These are phyloP conservation scores for Sabatieria punctata DNA, from an alignment of 2,888 invertebrate genomes.

Conservation along the genomic window DNA sequence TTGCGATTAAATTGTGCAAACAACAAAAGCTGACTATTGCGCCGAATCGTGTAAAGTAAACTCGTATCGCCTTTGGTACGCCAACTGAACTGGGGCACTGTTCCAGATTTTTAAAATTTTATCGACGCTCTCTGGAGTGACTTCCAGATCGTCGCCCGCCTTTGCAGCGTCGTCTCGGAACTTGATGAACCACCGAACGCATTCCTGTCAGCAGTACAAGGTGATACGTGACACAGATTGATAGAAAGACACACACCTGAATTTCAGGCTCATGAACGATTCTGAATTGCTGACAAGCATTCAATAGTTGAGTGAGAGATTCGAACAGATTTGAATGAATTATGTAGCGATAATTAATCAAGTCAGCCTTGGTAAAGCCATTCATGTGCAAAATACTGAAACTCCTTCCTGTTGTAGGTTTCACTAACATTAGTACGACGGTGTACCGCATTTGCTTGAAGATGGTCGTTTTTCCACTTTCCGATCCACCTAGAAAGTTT, in stretches of 20 bases:
- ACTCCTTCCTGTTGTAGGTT: no score
- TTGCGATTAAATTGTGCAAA: no score
- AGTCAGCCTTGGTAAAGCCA: constrained; percentile 16
- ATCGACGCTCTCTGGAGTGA: not conserved
- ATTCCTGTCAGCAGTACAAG: constrained; percentile 13
- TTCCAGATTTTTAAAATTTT: constrained; percentile 18
- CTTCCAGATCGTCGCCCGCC: constrained; percentile 1
- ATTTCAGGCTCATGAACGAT: constrained; percentile 14
- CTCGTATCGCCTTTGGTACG: constrained; percentile 14
- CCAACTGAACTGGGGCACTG: constrained; percentile 12
- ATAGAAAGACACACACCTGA: constrained; percentile 9
- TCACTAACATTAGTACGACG: no score
- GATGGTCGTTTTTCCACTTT: constrained; percentile 19
- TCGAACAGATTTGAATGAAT: constrained; percentile 17
- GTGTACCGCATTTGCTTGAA: constrained; percentile 22
- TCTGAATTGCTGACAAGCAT: constrained; percentile 12
- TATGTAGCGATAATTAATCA: constrained; percentile 13
- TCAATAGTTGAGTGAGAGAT: constrained; percentile 14
- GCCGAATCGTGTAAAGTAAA: constrained; percentile 16
- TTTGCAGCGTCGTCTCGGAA: constrained; percentile 12
- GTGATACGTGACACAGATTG: not conserved
- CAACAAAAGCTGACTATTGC: constrained; percentile 19
- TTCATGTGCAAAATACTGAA: constrained; percentile 18
- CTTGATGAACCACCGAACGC: constrained; percentile 14
- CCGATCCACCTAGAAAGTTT: constrained; percentile 13